phyloP scores from a whole-genome alignment of 2,888 invertebrate species.

The Heliconius sara region DNA sequence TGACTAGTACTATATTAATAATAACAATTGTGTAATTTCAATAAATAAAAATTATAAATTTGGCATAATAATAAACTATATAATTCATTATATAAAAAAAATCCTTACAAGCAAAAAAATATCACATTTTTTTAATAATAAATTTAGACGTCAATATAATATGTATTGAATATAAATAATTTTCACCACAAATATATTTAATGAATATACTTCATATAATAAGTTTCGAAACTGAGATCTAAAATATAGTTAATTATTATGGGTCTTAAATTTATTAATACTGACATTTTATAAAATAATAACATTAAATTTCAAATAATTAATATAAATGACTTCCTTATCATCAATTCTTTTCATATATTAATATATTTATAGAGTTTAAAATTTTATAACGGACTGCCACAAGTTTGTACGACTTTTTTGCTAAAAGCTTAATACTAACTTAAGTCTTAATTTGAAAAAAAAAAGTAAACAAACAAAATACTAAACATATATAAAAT shows the following conservation, averaged over 20 bases:
- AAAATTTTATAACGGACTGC: conserved; percentile 20
- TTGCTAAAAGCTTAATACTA: conserved; percentile 21
- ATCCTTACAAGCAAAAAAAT: conserved; percentile 33
- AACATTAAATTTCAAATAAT: conserved; percentile 30
- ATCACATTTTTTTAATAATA: conserved; percentile 39
- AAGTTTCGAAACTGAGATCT: conserved; percentile 30
- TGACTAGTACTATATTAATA: conserved; percentile 48
- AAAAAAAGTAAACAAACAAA: background rate
- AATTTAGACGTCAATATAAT: conserved; percentile 32
- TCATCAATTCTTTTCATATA: conserved; percentile 18
- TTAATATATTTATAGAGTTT: background rate
- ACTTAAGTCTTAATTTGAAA: background rate
- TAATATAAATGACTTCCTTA: background rate
- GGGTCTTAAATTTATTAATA: conserved; percentile 40
- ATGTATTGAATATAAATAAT: conserved; percentile 28
- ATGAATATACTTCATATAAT: conserved; percentile 13
- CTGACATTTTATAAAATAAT: conserved; percentile 39
- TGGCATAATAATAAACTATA: conserved; percentile 15
- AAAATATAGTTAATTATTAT: conserved; percentile 31
- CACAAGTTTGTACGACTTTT: conserved; percentile 38
- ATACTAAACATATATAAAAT: background rate
- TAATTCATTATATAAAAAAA: conserved; percentile 20
- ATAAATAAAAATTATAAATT: background rate
- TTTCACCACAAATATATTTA: conserved; percentile 16
- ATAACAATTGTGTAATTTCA: conserved; percentile 5